A percentile compares a stretch with the other conserved stretches of the same genome.
Evolutionary conservation across 2,113 vertebrate species (phyloP).

Genomic region (Oreocharis arfaki): DNA sequence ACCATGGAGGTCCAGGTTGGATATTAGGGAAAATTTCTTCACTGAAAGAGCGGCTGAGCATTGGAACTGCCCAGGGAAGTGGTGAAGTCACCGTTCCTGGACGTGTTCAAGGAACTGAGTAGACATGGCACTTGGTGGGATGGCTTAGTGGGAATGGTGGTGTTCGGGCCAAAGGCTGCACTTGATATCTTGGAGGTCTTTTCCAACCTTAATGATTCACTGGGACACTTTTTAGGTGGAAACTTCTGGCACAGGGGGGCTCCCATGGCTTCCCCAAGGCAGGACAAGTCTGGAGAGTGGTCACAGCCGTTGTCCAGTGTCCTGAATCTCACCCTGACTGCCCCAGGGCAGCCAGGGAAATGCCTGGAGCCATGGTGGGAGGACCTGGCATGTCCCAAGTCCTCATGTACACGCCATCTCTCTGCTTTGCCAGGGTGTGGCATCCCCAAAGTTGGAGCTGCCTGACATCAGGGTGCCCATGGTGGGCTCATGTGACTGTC

Average conservation of each 20-base stretch:
- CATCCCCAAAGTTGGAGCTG: neutral
- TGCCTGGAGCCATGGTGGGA: neutral
- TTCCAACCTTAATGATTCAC: neutral
- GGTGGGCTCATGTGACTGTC: neutral
- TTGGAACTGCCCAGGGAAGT: neutral
- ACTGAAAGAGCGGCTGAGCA: neutral
- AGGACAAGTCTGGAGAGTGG: neutral
- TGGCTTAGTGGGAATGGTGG: neutral
- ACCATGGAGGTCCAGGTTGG: neutral
- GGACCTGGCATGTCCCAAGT: no score
- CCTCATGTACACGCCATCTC: fast-evolving
- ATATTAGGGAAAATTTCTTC: neutral
- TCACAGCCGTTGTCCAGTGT: neutral
- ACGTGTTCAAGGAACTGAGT: neutral
- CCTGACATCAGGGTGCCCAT: neutral
- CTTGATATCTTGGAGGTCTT: neutral
- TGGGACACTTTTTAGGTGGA: neutral
- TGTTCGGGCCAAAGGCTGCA: neutral
- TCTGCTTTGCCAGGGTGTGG: neutral
- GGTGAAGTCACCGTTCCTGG: neutral
- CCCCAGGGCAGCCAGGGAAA: neutral
- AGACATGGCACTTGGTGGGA: neutral
- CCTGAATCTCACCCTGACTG: neutral
- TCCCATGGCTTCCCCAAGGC: neutral
- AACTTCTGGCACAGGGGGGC: neutral